Evolutionary conservation across 2,888 invertebrate species (phyloP).

Genomic region (Euclidia mi): DNA sequence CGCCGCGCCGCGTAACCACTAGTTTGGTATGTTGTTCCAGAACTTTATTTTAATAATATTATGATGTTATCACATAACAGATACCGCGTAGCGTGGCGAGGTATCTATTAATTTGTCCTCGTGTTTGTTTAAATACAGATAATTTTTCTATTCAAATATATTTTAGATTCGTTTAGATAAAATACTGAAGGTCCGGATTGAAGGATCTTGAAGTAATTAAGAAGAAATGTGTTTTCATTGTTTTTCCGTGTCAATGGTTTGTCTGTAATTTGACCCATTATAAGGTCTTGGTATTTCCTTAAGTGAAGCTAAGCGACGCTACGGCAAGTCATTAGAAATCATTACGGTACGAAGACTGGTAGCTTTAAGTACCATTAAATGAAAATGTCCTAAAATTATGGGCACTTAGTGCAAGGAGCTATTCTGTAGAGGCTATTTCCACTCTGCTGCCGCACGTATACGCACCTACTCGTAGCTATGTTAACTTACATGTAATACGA

Average conservation of each 20-base stretch:
- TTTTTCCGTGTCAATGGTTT: slow-evolving; percentile 53
- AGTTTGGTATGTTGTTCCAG: slow-evolving; percentile 36
- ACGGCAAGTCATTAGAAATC: slow-evolving; percentile 63
- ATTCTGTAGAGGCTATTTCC: slow-evolving; percentile 57
- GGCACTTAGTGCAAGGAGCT: slow-evolving; percentile 65
- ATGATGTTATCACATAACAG: not conserved
- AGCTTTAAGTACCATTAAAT: slow-evolving; percentile 67
- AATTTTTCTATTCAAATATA: not conserved
- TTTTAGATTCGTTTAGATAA: no score
- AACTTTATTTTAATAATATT: slow-evolving; percentile 14
- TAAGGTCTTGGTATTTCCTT: slow-evolving; percentile 43
- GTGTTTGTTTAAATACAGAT: slow-evolving; percentile 10
- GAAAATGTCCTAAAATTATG: slow-evolving; percentile 68
- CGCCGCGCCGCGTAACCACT: slow-evolving; percentile 20
- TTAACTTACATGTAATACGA: no score
- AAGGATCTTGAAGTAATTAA: not conserved
- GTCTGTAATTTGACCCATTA: slow-evolving; percentile 55
- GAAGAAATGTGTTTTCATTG: slow-evolving; percentile 35
- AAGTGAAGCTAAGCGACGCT: slow-evolving; percentile 49
- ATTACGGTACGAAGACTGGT: slow-evolving; percentile 62
- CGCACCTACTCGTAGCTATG: no score
- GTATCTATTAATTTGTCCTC: slow-evolving; percentile 20
- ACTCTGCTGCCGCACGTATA: no score
- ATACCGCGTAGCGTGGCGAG: no score
- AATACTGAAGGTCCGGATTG: no score